These are phyloP conservation scores for Amphipoea lucens DNA, from an alignment of 2,888 invertebrate genomes.

Conservation along the genomic window DNA sequence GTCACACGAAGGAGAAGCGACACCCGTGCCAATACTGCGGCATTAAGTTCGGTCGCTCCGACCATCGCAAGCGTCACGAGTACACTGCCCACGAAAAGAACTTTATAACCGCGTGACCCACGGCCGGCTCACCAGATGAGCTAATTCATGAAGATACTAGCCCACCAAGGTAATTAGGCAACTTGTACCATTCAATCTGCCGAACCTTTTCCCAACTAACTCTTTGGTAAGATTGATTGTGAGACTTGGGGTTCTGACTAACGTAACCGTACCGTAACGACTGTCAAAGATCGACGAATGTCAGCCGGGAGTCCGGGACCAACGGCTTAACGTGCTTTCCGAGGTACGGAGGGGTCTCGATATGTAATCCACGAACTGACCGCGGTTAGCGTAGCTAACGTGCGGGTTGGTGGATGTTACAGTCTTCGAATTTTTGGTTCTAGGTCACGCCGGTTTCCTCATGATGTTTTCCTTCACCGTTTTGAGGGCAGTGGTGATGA, in stretches of 20 bases:
- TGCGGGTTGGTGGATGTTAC: background rate
- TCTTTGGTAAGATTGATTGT: background rate
- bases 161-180: conserved; percentile 2
- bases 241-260: background rate
- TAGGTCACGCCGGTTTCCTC: too few species aligned
- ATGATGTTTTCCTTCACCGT: background rate
- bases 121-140: conserved; percentile 21
- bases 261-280: background rate
- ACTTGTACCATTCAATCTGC: background rate
- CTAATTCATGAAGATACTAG: background rate
- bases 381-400: background rate
- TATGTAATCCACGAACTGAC: background rate
- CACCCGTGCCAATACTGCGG: conserved; percentile 85
- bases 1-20: conserved; percentile 83
- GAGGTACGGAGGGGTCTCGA: background rate
- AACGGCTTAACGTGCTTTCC: background rate
- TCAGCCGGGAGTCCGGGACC: background rate
- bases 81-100: conserved; percentile 81
- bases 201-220: background rate
- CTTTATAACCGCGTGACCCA: conserved; percentile 46
- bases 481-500: background rate
- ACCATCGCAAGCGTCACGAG: conserved; percentile 85
- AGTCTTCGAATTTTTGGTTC: background rate
- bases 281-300: background rate
- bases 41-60: conserved; percentile 82